Percentiles rank a stretch among this genome's conserved stretches.
Conservation (phyloP, 92 coral and sea anemone genomes). For the Bergia puertoricense region DNA sequence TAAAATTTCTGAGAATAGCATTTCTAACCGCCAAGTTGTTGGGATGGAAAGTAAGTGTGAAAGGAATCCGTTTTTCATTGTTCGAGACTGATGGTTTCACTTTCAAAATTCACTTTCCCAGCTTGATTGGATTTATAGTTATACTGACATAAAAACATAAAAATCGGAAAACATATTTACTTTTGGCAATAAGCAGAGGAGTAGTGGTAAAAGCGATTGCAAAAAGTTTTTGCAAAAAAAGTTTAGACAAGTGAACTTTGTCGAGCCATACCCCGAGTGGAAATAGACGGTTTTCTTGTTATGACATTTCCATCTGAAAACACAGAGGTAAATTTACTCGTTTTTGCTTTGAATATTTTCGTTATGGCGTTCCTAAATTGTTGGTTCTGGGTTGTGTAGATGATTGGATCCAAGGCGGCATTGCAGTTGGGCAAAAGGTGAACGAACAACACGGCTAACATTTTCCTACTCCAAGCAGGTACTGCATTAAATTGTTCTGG, state of each 20-base stretch:
- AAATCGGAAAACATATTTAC: not conserved
- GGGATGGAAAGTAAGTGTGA: too few species aligned
- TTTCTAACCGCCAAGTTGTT: too few species aligned
- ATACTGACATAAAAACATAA: not conserved
- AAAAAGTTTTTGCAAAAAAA: not conserved
- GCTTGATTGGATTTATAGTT: not conserved
- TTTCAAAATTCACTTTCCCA: too few species aligned
- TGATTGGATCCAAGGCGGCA: conserved; percentile 80
- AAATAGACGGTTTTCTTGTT: conserved; percentile 17
- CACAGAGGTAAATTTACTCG: conserved; percentile 24
- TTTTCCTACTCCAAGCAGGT: conserved; percentile 57
- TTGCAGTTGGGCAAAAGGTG: conserved; percentile 82
- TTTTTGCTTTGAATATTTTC: conserved; percentile 44
- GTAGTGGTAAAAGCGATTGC: not conserved
- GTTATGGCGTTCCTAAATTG: conserved; percentile 78
- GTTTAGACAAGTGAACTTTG: not conserved
- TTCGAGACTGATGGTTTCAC: too few species aligned
- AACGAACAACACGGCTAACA: conserved; percentile 62
- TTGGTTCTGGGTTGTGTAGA: conserved; percentile 82
- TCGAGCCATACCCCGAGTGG: not conserved
- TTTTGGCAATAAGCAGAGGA: not conserved
- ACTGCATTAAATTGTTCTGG: conserved; percentile 45
- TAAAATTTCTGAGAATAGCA: too few species aligned
- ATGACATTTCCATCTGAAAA: conserved; percentile 11
- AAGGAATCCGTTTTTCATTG: too few species aligned